Evolutionary conservation across 37 sponge, comb jelly and placozoan species (phyloP), one percentile per base, ranked within the genome.

Genomic region (Beroe ovata): DNA sequence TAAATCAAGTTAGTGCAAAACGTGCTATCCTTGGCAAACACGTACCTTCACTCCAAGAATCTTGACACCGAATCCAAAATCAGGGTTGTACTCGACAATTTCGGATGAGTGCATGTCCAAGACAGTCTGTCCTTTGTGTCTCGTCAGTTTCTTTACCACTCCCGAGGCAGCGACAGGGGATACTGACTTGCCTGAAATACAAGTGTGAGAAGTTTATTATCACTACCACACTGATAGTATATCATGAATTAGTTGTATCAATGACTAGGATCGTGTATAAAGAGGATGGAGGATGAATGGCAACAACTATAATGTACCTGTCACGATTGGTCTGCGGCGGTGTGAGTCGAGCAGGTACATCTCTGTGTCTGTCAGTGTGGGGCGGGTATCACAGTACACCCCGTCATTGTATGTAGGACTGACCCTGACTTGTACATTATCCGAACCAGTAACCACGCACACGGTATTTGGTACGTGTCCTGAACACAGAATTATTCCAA

Each of bases 321-420:
- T 11, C 41, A 8, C 41, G 54, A 77, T 77, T 1, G 84, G 84
- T 42, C 84, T 39, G n/a, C 33, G 35, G 26, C 84, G 35, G 54
- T 77, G 38, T 42, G 54, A 42, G 54, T 77, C 84, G 54, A 77
- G 54, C 1, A 77, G 25, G 54, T 21, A 77, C 2, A 42, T 38
- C 25, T 77, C 84, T 0, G 84, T 77, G 8, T 38, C 54, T 32
- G 84, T 42, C 29, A 77, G 84, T 28, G 35, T 42, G 25, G 54
- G 21, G 26, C 41, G 84, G 3, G 26, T 77, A 20, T 77, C 84
- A 23, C 54, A 1, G 54, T 77, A 77, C 41, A 39, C 84, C n/a
- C 84, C 84, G 26, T 77, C 84, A 77, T 42, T 38, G 84, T 77
- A 77, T 1, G 54, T 21, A 1, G 84, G 84, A 66, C 30, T 14